phyloP scores from a whole-genome alignment of 2,113 vertebrate species.

The Pseudopipra pipra region DNA sequence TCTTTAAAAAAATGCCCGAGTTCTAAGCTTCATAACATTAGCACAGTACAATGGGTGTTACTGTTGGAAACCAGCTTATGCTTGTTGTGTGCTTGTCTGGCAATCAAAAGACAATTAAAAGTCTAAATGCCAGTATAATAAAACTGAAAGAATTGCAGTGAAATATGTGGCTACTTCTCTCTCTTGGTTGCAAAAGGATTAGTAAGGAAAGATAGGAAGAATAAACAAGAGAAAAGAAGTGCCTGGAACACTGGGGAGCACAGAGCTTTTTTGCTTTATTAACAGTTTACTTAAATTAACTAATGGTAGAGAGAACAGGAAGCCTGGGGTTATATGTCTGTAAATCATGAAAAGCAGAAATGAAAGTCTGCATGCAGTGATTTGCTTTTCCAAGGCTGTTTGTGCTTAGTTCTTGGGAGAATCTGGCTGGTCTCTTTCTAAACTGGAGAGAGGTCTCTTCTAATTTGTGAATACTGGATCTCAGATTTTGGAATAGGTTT shows the following conservation, averaged over 20 bases:
- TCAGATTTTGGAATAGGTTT: neutral
- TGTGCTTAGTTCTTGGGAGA: neutral
- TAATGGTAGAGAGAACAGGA: neutral
- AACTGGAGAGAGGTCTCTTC: neutral
- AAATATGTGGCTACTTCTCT: neutral
- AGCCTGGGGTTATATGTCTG: neutral
- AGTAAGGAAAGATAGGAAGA: neutral
- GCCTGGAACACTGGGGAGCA: neutral
- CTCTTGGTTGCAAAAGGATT: neutral
- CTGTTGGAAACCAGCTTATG: neutral
- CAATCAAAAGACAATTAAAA: neutral
- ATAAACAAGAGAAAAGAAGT: neutral
- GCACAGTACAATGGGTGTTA: neutral
- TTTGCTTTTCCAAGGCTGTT: neutral
- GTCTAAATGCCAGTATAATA: neutral
- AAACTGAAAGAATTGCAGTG: neutral
- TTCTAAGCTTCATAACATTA: neutral
- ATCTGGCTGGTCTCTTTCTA: neutral
- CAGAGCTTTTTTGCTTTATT: neutral
- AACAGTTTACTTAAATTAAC: neutral
- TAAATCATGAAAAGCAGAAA: neutral
- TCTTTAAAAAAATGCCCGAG: neutral
- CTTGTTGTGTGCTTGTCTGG: neutral
- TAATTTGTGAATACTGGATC: neutral
- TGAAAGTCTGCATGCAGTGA: neutral